Evolutionary conservation across 1,140 invertebrate species (phyloP).

Genomic region (Musca vetustissima): DNA sequence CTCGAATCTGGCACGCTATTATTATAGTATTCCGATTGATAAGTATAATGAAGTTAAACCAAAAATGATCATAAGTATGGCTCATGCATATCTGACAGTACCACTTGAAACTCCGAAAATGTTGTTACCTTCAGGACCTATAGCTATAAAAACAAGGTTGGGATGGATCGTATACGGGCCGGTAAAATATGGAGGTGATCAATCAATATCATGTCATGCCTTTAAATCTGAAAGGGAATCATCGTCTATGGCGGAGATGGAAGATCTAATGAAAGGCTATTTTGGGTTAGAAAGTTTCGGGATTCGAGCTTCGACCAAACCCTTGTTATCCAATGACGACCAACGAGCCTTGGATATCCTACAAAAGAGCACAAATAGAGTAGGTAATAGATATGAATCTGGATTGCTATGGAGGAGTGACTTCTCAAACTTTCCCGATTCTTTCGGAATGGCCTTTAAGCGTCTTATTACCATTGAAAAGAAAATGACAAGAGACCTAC

Average conservation of each 20-base stretch:
- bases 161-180: neutral
- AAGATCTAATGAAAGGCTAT: neutral
- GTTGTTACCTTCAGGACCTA: neutral
- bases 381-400: too few species aligned
- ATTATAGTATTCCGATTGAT: neutral
- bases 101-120: neutral
- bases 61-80: neutral
- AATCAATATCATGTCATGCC: too few species aligned
- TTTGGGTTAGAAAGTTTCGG: neutral
- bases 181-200: too few species aligned
- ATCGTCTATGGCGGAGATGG: neutral
- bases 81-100: constrained; percentile 6
- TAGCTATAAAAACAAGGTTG: neutral
- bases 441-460: neutral
- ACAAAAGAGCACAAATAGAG: neutral
- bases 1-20: neutral
- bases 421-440: neutral
- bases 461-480: neutral
- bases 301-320: neutral
- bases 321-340: neutral
- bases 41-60: too few species aligned
- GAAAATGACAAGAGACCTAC: neutral
- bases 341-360: neutral
- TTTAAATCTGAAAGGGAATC: too few species aligned
- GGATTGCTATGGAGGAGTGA: too few species aligned